A percentile compares a stretch with the other conserved stretches of the same genome.
Evolutionary conservation across 2,888 invertebrate genomes (phyloP).

Genomic region (Agrenia bidenticulata): DNA sequence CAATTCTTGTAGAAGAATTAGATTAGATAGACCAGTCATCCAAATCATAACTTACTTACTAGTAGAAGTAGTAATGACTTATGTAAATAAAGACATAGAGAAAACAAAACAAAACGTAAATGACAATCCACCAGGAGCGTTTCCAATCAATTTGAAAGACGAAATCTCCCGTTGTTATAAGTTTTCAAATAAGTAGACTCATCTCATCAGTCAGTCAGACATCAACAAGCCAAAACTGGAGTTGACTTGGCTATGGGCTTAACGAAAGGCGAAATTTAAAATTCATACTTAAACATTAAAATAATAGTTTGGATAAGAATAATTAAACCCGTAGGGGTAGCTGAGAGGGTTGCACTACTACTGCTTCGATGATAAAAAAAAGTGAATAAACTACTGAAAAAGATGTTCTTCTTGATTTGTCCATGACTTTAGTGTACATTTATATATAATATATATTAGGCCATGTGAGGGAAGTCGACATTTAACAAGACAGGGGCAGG

Average conservation of each 20-base stretch:
- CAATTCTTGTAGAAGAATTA: too few species aligned
- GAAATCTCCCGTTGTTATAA: not conserved
- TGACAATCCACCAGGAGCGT: constrained; percentile 14
- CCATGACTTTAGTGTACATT: not conserved
- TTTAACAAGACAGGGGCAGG: constrained; percentile 21
- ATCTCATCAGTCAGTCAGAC: too few species aligned
- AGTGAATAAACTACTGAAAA: not conserved
- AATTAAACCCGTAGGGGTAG: too few species aligned
- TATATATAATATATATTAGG: not conserved
- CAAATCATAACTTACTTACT: not conserved
- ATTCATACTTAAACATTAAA: too few species aligned
- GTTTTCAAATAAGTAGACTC: not conserved
- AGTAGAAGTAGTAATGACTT: not conserved
- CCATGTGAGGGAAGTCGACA: constrained; percentile 3
- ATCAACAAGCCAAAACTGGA: too few species aligned
- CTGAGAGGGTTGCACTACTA: too few species aligned
- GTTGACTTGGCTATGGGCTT: too few species aligned
- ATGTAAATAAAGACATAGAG: not conserved
- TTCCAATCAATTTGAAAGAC: constrained; percentile 23
- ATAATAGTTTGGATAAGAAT: too few species aligned
- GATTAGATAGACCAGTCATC: not conserved
- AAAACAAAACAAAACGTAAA: constrained; percentile 1
- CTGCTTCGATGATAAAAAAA: too few species aligned
- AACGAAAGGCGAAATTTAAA: not conserved
- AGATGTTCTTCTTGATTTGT: constrained; percentile 4